phyloP scores from a whole-genome alignment of 1,140 invertebrate genomes.

The Solen grandis region DNA sequence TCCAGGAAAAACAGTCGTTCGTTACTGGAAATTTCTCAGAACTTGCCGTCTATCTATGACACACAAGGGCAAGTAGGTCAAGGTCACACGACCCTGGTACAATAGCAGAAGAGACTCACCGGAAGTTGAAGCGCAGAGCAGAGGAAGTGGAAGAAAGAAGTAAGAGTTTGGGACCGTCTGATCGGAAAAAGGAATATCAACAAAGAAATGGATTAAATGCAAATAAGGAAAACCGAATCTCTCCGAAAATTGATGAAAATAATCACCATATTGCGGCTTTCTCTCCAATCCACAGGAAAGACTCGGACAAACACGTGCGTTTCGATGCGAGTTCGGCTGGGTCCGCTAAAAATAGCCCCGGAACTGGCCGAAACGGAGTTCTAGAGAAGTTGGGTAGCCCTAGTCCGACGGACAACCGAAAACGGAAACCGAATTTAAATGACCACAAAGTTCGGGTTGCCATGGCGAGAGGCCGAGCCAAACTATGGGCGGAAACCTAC shows the following conservation, averaged over 20 bases:
- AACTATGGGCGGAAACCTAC: constrained; percentile 39
- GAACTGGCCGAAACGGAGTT: background rate
- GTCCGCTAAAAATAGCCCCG: background rate
- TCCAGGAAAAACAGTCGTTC: background rate
- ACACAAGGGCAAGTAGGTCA: constrained; percentile 23
- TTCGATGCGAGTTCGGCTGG: constrained; percentile 41
- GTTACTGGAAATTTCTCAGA: constrained; percentile 43
- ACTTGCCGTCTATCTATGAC: constrained; percentile 5
- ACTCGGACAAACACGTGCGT: constrained; percentile 10
- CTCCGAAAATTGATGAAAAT: background rate
- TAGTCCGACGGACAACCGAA: too few species aligned
- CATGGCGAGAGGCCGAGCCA: constrained; percentile 7
- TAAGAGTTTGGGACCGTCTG: constrained; percentile 4
- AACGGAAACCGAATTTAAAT: background rate
- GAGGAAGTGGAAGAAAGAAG: constrained; percentile 6
- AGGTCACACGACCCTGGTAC: constrained; percentile 24
- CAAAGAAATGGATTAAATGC: background rate
- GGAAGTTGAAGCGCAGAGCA: background rate
- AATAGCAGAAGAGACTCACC: constrained; percentile 6
- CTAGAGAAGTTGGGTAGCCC: background rate
- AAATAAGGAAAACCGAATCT: background rate
- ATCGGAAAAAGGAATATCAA: background rate
- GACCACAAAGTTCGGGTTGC: constrained; percentile 10
- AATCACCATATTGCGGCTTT: background rate
- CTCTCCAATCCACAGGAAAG: background rate